Conservation (phyloP, 2,888 invertebrate genomes). For the Sarcophaga subvicina region DNA sequence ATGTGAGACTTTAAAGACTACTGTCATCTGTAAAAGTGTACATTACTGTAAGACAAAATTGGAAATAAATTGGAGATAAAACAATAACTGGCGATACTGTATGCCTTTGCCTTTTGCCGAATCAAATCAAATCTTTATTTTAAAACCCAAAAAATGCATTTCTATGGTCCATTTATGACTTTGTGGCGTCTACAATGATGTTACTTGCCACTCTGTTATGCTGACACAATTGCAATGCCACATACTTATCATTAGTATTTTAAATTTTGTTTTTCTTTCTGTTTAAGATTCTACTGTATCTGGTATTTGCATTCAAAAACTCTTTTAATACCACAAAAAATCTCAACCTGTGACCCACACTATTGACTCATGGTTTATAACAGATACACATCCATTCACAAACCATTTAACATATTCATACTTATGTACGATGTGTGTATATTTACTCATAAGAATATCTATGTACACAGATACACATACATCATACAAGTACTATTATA, state of each 20-base stretch:
- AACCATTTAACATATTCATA: slow-evolving; percentile 2
- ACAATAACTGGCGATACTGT: no score
- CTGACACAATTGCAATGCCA: neutral
- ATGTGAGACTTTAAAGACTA: no score
- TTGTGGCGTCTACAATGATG: no score
- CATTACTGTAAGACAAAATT: no score
- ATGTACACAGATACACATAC: slow-evolving; percentile 5
- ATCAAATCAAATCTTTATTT: no score
- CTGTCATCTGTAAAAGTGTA: no score
- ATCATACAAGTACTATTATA: neutral
- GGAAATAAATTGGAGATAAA: no score
- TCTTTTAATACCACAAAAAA: slow-evolving; percentile 1
- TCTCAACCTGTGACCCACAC: slow-evolving; percentile 36
- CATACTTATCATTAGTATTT: slow-evolving; percentile 25
- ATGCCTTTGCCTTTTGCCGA: no score
- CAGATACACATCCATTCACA: neutral
- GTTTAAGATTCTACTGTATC: neutral
- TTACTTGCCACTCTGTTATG: slow-evolving; percentile 2
- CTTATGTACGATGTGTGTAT: neutral
- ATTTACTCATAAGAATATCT: slow-evolving; percentile 2
- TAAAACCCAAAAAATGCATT: no score
- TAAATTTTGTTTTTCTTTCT: neutral
- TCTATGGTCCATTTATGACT: no score
- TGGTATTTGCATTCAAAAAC: slow-evolving; percentile 43
- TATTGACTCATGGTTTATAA: slow-evolving; percentile 44